phyloP scores from a whole-genome alignment of 1,140 invertebrate genomes.

The Drosophila persimilis region DNA sequence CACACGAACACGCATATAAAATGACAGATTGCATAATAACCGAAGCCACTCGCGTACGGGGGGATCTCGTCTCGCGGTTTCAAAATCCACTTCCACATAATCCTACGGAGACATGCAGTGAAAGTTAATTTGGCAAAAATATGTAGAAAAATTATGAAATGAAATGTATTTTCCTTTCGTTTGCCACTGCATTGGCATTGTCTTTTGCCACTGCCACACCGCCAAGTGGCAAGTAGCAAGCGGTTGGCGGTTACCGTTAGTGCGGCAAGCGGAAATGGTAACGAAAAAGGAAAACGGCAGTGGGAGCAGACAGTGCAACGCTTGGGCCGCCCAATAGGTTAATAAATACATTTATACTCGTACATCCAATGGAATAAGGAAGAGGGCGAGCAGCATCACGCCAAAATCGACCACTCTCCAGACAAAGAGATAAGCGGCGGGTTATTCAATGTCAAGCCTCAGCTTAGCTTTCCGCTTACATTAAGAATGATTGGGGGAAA shows the following conservation, averaged over 20 bases:
- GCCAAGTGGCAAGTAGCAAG: slow-evolving; percentile 51
- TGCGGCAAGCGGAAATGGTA: slow-evolving; percentile 38
- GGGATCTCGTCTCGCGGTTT: slow-evolving; percentile 28
- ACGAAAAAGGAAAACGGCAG: slow-evolving; percentile 19
- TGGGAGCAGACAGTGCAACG: slow-evolving; percentile 13
- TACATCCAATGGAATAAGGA: slow-evolving; percentile 29
- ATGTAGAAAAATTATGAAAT: slow-evolving; percentile 75
- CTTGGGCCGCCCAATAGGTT: slow-evolving; percentile 47
- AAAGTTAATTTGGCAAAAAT: slow-evolving; percentile 74
- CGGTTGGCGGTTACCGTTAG: slow-evolving; percentile 11
- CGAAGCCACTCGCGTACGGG: slow-evolving; percentile 17
- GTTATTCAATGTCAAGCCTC: slow-evolving; percentile 1
- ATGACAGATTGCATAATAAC: slow-evolving; percentile 53
- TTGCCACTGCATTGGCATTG: slow-evolving; percentile 55
- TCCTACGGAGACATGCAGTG: slow-evolving; percentile 72
- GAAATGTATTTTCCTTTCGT: slow-evolving; percentile 75
- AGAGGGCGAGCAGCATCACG: slow-evolving; percentile 9
- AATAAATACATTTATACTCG: slow-evolving; percentile 38
- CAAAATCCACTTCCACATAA: slow-evolving; percentile 38
- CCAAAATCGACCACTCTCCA: not conserved
- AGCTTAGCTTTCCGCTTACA: too few species aligned
- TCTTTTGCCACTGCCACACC: slow-evolving; percentile 31
- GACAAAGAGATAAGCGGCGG: slow-evolving; percentile 9
- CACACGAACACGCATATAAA: slow-evolving; percentile 45
- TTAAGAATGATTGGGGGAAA: not conserved